Base-by-base conservation (phyloP, 2,113 vertebrate genomes). In the Ammodramus savannarum region DNA sequence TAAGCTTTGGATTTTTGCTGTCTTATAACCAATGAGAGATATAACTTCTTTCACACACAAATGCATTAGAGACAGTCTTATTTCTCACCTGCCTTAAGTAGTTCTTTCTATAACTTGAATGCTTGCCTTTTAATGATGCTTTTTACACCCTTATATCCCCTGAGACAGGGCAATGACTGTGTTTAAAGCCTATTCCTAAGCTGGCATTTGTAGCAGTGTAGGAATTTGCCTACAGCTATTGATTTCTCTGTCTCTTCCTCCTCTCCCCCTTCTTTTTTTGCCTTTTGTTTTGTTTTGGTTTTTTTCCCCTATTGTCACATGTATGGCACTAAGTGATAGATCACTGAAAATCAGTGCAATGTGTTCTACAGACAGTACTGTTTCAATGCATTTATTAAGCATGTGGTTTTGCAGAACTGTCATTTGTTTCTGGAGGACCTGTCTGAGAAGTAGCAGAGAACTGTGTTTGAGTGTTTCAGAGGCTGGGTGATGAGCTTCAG, bases 191-290 rank as follows among this genome's bases (percentile, higher is more conserved):
- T 67, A 0, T 71, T 72, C 25, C 25, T 59, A 49, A 46, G 1
- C 0, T 80, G 65, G 1, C 34, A 26, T 54, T 82, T 77, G 31
- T 76, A 73, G 34, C 43, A 73, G 22, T 23, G 34, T 73, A 29
- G 14, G 43, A 77, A 18, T 84, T 91, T 81, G 26, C 61, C 48
- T 80, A 20, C 8, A 78, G 44, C n/a, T 52, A 6, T 62, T 61
- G 44, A 79, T 79, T 72, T 80, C 6, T 63, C 9, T 63, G 1
- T 36, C 27, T 31, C 13, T 65, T 32, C 26, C 5, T 48, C 3
- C 7, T 10, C 2, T 12, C 8, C 1, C 3, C 13, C 52, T 27
- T 9, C 1, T 4, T 17, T 17, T 21, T 8, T 34, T 58, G 5
- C 5, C 5, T 8, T 7, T 17, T 10, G 4, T 41, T 34, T 32